A percentile compares a stretch with the other conserved stretches of the same genome.
phyloP scores from a whole-genome alignment of 2,797 vertebrate genomes.

The Argya squamiceps region DNA sequence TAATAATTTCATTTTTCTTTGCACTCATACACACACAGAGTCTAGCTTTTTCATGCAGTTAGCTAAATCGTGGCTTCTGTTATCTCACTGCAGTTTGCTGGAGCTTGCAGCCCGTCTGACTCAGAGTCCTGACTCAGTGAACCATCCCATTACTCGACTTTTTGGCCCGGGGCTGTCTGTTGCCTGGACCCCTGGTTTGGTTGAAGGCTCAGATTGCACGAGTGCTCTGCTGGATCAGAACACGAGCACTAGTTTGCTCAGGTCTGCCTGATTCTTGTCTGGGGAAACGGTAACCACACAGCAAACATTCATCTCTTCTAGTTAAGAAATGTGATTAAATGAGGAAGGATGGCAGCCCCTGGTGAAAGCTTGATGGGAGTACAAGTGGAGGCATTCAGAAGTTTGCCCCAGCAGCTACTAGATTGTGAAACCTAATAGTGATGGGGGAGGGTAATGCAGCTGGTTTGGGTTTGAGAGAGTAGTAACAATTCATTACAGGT shows the following conservation, averaged over 20 bases:
- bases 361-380: neutral
- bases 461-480: neutral
- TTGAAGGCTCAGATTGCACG: neutral
- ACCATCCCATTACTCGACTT: neutral
- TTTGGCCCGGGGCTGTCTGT: neutral
- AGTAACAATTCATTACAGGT: neutral
- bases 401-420: neutral
- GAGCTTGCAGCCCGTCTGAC: neutral
- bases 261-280: neutral
- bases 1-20: neutral
- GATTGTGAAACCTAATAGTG: neutral
- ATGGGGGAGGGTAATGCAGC: neutral
- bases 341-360: neutral
- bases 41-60: neutral
- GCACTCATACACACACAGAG: neutral
- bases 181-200: neutral
- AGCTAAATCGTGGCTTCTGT: neutral
- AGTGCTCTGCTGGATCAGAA: neutral
- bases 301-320: neutral
- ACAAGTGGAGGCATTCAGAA: neutral
- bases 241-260: neutral
- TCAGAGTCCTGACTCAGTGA: neutral
- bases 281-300: neutral
- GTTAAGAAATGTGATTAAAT: neutral
- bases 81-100: neutral